Percentiles rank a stretch among this genome's conserved stretches.
These are phyloP conservation scores for Cotesia glomerata DNA, from an alignment of 1,140 invertebrate species.

Conservation along the genomic window DNA sequence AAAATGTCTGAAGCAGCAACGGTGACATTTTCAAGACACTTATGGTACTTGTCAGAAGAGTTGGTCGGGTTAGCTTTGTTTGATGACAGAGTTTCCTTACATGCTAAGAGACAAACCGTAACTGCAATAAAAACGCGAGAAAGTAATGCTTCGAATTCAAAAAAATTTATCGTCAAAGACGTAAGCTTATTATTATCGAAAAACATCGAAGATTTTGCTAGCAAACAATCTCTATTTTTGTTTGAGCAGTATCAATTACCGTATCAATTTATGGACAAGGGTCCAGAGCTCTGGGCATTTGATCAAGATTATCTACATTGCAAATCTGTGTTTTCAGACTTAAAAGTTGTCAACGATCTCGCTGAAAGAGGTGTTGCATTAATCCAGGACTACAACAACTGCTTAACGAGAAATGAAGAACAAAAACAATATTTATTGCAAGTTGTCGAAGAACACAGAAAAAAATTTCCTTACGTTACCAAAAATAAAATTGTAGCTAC, in stretches of 20 bases:
- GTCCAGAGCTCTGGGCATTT: neutral
- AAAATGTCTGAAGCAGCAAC: neutral
- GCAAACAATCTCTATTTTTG: neutral
- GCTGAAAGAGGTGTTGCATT: conserved; percentile 14
- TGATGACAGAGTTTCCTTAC: neutral
- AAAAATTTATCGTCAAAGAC: neutral
- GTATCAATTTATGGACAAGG: neutral
- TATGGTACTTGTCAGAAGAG: too few species aligned
- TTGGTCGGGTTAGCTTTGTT: too few species aligned
- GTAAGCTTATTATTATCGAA: neutral
- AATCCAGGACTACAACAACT: neutral
- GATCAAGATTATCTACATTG: neutral
- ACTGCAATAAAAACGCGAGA: neutral
- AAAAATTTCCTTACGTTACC: too few species aligned
- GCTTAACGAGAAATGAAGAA: too few species aligned
- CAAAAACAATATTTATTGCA: too few species aligned
- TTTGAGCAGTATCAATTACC: neutral
- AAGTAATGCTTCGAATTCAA: neutral
- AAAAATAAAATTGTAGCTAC: too few species aligned
- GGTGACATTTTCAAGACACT: neutral
- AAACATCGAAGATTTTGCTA: conserved; percentile 12
- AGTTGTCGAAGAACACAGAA: too few species aligned
- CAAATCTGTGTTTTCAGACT: neutral
- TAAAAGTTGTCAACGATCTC: conserved; percentile 19
- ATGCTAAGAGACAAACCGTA: conserved; percentile 1